phyloP scores from a whole-genome alignment of 2,888 invertebrate species.

The Lutraria lutraria region DNA sequence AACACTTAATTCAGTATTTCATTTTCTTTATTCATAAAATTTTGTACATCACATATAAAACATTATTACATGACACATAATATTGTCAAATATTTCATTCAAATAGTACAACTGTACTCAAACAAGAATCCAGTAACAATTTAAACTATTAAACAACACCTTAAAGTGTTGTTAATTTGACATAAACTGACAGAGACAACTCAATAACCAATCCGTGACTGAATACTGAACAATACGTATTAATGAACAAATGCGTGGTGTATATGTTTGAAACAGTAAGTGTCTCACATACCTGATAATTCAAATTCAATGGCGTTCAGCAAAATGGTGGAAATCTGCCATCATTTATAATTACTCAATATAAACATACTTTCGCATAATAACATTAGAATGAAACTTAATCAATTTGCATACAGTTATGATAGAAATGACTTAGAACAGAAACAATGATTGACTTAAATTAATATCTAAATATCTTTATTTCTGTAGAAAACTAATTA shows the following conservation, averaged over 20 bases:
- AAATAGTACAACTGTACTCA: background rate
- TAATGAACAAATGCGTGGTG: too few relatives aligned
- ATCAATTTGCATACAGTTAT: background rate
- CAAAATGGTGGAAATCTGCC: too few relatives aligned
- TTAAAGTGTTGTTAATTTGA: background rate
- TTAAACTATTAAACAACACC: background rate
- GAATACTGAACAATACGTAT: background rate
- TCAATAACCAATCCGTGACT: background rate
- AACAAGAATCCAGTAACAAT: background rate
- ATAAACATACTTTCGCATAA: too few relatives aligned
- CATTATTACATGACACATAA: conserved; percentile 14
- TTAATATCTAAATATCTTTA: background rate
- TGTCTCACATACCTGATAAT: too few relatives aligned
- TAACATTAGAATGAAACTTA: too few relatives aligned
- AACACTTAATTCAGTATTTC: background rate
- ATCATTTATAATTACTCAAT: too few relatives aligned
- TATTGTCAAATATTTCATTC: background rate
- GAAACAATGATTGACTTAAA: background rate
- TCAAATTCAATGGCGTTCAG: too few relatives aligned
- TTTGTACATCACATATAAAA: conserved; percentile 27
- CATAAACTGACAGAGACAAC: background rate
- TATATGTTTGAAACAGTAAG: too few relatives aligned
- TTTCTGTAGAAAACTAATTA: background rate
- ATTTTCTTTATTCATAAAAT: conserved; percentile 25
- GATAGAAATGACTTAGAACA: conserved; percentile 9